These are phyloP conservation scores for Bombus superbus DNA, from an alignment of 1,140 invertebrate species.

Conservation along the genomic window DNA sequence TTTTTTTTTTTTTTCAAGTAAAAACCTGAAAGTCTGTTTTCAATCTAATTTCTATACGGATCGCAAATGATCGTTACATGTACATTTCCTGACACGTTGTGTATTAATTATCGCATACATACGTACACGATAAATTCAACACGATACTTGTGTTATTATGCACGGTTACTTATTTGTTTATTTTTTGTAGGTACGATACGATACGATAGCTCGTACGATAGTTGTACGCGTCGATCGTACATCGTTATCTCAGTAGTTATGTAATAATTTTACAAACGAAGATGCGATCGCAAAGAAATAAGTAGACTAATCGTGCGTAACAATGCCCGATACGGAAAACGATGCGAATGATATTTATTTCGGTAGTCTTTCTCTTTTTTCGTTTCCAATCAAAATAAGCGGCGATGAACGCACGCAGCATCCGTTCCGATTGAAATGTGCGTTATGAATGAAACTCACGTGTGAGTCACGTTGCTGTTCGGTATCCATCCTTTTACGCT, in stretches of 20 bases:
- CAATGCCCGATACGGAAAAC: constrained; percentile 13
- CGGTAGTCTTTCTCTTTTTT: neutral
- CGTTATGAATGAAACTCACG: constrained; percentile 14
- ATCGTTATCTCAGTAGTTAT: constrained; percentile 29
- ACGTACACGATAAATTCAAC: neutral
- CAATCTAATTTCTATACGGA: neutral
- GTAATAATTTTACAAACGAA: constrained; percentile 32
- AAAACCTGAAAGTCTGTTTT: neutral
- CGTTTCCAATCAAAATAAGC: constrained; percentile 30
- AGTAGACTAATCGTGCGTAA: neutral
- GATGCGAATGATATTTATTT: constrained; percentile 26
- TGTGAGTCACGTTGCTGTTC: constrained; percentile 20
- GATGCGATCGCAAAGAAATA: constrained; percentile 1
- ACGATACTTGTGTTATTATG: neutral
- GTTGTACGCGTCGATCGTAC: neutral
- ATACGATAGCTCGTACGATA: neutral
- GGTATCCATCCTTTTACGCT: neutral
- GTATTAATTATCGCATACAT: neutral
- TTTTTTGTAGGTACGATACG: constrained; percentile 2
- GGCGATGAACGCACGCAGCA: constrained; percentile 27
- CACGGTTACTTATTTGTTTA: constrained; percentile 10
- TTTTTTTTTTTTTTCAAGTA: neutral
- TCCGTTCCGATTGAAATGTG: constrained; percentile 18
- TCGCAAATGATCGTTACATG: neutral
- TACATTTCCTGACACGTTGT: neutral